phyloP scores from a whole-genome alignment of 1,140 invertebrate species.

The Zaprionus taronus region DNA sequence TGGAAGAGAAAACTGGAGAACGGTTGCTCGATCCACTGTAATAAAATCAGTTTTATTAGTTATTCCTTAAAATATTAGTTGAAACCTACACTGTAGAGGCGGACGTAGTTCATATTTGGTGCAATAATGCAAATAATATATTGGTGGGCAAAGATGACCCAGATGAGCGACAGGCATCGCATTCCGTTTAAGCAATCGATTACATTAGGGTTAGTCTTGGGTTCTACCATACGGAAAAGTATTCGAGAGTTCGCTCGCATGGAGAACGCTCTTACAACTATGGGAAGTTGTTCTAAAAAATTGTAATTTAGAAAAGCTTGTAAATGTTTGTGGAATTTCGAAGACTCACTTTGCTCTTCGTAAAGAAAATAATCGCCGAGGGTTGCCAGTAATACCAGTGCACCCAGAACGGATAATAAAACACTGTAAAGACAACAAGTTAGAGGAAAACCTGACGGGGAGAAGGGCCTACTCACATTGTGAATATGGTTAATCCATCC shows the following conservation, averaged over 20 bases:
- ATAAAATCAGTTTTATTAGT: not conserved
- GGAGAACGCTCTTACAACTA: constrained; percentile 49
- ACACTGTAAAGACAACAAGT: constrained; percentile 12
- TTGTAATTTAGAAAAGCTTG: not conserved
- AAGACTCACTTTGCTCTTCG: constrained; percentile 47
- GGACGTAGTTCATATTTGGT: constrained; percentile 66
- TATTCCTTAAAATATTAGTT: not conserved
- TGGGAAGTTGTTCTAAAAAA: constrained; percentile 37
- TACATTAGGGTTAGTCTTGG: constrained; percentile 59
- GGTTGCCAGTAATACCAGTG: constrained; percentile 26
- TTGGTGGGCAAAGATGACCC: constrained; percentile 88
- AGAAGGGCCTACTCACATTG: constrained; percentile 44
- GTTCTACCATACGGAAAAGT: constrained; percentile 43
- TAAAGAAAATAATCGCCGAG: constrained; percentile 58
- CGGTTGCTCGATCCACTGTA: constrained; percentile 79
- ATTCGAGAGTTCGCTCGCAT: constrained; percentile 51
- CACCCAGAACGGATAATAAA: constrained; percentile 43
- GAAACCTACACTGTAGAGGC: not conserved
- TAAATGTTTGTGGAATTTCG: not conserved
- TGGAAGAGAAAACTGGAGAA: constrained; percentile 86
- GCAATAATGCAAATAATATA: constrained; percentile 62
- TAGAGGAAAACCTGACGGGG: not conserved
- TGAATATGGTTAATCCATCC: constrained; percentile 50
- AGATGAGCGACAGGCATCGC: constrained; percentile 87
- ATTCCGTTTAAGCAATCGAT: constrained; percentile 86